Evolutionary conservation across 2,888 invertebrate genomes (phyloP).

Genomic region (Frankliniella intonsa): DNA sequence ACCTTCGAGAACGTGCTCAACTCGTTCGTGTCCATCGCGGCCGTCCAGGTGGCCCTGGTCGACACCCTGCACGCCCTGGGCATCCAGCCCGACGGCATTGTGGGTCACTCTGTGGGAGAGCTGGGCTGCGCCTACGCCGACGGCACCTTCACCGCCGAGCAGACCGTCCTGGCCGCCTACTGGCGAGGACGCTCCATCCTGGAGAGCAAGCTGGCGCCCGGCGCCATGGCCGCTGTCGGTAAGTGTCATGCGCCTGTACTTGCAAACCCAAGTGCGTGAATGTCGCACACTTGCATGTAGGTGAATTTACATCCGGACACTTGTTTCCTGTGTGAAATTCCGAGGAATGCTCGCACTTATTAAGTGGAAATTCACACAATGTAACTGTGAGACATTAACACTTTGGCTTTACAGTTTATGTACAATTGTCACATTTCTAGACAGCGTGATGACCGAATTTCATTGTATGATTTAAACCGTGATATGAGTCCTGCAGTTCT

Average conservation of each 20-base stretch:
- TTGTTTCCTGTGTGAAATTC: no score
- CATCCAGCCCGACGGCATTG: constrained; percentile 85
- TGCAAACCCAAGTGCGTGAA: no score
- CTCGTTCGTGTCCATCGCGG: constrained; percentile 90
- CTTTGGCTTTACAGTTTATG: no score
- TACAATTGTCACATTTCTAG: no score
- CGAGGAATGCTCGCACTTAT: no score
- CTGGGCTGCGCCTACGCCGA: constrained; percentile 58
- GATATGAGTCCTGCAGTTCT: no score
- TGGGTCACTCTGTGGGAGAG: constrained; percentile 92
- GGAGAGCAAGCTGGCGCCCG: constrained; percentile 66
- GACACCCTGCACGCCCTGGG: constrained; percentile 74
- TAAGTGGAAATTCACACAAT: no score
- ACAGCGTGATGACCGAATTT: no score
- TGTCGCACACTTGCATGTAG: no score
- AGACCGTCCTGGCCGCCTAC: constrained; percentile 89
- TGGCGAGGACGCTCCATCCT: constrained; percentile 83
- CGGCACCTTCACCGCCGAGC: constrained; percentile 88
- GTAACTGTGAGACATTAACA: no score
- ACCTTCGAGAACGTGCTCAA: constrained; percentile 81
- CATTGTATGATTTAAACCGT: no score
- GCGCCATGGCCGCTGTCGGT: constrained; percentile 91
- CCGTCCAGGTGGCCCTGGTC: constrained; percentile 93
- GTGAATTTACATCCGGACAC: no score
- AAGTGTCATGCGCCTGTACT: constrained; percentile 34